These are phyloP conservation scores for Lasioglossum marginatum DNA, from an alignment of 2,888 invertebrate species.

Conservation along the genomic window DNA sequence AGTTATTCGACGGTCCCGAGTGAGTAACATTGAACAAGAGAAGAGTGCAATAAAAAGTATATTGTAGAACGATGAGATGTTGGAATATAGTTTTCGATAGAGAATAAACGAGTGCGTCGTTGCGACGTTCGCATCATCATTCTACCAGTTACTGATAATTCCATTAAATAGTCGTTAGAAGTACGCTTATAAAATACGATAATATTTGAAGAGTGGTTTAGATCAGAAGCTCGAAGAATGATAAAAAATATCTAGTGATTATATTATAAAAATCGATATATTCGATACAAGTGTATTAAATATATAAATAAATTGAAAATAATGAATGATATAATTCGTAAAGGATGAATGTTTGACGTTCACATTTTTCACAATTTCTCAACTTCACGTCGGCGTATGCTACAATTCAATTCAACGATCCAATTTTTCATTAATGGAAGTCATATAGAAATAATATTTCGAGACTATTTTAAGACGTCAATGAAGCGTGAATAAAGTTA, in stretches of 20 bases:
- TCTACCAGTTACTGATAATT: constrained; percentile 48
- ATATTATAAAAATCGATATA: constrained; percentile 37
- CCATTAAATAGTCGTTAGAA: constrained; percentile 9
- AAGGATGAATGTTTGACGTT: constrained; percentile 25
- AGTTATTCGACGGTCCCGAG: neutral
- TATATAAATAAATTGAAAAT: constrained; percentile 15
- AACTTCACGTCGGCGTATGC: constrained; percentile 9
- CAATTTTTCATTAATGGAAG: constrained; percentile 20
- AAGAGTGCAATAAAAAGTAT: constrained; percentile 30
- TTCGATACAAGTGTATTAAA: constrained; percentile 6
- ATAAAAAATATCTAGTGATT: constrained; percentile 36
- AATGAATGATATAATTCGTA: constrained; percentile 23
- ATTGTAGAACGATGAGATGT: constrained; percentile 39
- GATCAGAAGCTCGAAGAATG: constrained; percentile 57
- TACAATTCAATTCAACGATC: constrained; percentile 26
- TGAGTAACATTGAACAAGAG: constrained; percentile 6
- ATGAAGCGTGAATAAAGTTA: constrained; percentile 49
- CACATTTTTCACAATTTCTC: constrained; percentile 17
- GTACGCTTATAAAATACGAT: constrained; percentile 16
- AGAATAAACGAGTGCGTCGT: neutral
- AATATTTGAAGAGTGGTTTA: constrained; percentile 19
- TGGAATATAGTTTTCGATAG: constrained; percentile 27
- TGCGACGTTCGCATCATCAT: constrained; percentile 16
- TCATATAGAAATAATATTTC: constrained; percentile 14
- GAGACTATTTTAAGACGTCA: constrained; percentile 30